Percentiles rank a stretch among this genome's conserved stretches.
Evolutionary conservation across 1,140 invertebrate species (phyloP).

Genomic region (Paralvinella palmiformis): DNA sequence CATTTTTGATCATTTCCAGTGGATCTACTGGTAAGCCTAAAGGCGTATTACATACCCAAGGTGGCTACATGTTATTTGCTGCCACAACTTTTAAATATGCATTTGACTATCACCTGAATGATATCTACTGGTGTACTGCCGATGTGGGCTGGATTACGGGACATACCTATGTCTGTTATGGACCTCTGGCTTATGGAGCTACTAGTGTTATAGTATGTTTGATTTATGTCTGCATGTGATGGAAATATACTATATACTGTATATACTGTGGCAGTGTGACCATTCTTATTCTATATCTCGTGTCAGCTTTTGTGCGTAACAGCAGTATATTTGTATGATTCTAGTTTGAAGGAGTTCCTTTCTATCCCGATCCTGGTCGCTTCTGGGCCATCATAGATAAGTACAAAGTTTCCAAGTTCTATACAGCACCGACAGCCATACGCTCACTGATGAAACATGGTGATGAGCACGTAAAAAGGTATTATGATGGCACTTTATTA

Average conservation of each 20-base stretch:
- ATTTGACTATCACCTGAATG: conserved; percentile 53
- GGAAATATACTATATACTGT: too few relatives aligned
- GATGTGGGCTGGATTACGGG: conserved; percentile 61
- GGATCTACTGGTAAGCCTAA: conserved; percentile 58
- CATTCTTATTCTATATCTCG: too few relatives aligned
- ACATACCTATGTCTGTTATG: conserved; percentile 57
- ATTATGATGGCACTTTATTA: too few relatives aligned
- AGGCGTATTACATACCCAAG: conserved; percentile 55
- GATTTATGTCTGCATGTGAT: too few relatives aligned
- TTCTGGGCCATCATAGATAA: conserved; percentile 57
- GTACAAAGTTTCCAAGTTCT: conserved; percentile 73
- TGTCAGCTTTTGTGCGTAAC: too few relatives aligned
- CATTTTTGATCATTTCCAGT: conserved; percentile 29
- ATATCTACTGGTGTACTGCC: conserved; percentile 57
- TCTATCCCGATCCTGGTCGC: conserved; percentile 55
- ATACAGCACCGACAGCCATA: conserved; percentile 97
- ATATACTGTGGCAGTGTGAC: too few relatives aligned
- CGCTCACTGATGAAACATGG: conserved; percentile 86
- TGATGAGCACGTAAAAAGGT: conserved; percentile 57
- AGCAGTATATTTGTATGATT: too few relatives aligned
- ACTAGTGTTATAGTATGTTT: conserved; percentile 49
- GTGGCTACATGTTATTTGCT: conserved; percentile 56
- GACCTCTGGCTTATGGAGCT: conserved; percentile 55
- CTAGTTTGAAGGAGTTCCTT: conserved; percentile 56
- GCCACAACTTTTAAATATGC: conserved; percentile 51